Evolutionary conservation across 2,888 invertebrate species (phyloP).

Genomic region (Cephus spinipes): DNA sequence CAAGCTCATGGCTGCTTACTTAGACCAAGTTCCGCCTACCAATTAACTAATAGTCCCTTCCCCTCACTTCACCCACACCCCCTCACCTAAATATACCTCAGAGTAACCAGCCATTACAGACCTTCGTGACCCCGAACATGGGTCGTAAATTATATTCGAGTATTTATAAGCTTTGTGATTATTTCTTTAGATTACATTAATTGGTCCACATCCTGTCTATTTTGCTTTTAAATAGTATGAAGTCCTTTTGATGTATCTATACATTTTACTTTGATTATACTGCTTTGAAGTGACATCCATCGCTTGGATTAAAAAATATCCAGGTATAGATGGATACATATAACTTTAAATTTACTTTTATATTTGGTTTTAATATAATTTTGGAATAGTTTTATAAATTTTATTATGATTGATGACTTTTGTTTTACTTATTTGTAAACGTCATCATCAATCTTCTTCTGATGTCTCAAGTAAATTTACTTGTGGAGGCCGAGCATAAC

Average conservation of each 20-base stretch:
- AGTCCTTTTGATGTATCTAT: background rate
- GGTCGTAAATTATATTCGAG: background rate
- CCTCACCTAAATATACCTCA: background rate
- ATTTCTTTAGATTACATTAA: background rate
- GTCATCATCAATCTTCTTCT: background rate
- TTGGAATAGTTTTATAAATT: background rate
- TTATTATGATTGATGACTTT: background rate
- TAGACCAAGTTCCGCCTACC: background rate
- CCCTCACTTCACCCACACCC: background rate
- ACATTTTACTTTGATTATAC: too few species aligned
- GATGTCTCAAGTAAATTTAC: background rate
- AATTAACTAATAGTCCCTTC: background rate
- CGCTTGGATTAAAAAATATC: too few species aligned
- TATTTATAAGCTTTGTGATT: background rate
- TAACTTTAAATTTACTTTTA: background rate
- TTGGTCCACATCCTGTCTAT: background rate
- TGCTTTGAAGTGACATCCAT: too few species aligned
- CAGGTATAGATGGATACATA: background rate
- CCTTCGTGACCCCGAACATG: background rate
- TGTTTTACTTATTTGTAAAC: background rate
- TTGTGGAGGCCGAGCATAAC: background rate
- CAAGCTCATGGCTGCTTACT: conserved; percentile 31
- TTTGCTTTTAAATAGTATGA: background rate
- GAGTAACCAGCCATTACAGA: background rate
- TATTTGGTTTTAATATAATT: background rate